phyloP scores from a whole-genome alignment of 1,140 invertebrate species.

The Trichogramma pretiosum region DNA sequence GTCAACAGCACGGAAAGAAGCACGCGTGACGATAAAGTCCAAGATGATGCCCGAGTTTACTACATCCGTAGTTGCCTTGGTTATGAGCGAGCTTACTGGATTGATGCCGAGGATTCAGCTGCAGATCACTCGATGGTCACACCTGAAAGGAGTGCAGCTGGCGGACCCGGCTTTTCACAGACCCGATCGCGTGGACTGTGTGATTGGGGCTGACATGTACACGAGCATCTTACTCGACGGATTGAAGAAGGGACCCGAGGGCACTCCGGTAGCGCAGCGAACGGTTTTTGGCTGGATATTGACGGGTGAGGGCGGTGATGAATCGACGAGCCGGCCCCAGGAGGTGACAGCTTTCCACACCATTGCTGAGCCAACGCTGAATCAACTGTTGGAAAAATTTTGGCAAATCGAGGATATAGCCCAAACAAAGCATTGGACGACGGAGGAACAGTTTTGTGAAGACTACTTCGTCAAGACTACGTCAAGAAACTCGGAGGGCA shows the following conservation, averaged over 20 bases:
- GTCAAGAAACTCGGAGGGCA: not conserved
- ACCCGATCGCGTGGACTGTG: not conserved
- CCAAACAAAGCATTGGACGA: not conserved
- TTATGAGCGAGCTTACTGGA: not conserved
- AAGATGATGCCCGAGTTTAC: too few species aligned
- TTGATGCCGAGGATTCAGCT: not conserved
- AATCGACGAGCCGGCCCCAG: too few species aligned
- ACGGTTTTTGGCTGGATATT: constrained; percentile 1
- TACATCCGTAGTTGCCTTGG: not conserved
- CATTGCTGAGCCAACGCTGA: too few species aligned
- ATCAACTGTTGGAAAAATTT: not conserved
- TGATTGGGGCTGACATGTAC: not conserved
- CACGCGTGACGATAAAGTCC: too few species aligned
- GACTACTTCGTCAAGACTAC: not conserved
- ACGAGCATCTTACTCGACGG: not conserved
- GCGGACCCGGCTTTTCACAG: not conserved
- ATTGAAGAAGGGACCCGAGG: too few species aligned
- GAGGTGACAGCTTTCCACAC: too few species aligned
- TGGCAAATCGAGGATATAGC: not conserved
- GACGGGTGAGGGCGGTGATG: too few species aligned
- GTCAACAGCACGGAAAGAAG: too few species aligned
- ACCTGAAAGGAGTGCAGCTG: not conserved
- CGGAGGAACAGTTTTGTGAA: not conserved
- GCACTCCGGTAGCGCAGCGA: not conserved
- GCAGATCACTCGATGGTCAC: not conserved